A percentile compares a stretch with the other conserved stretches of the same genome.
phyloP scores from a whole-genome alignment of 2,113 vertebrate species.

The Aythya baeri region DNA sequence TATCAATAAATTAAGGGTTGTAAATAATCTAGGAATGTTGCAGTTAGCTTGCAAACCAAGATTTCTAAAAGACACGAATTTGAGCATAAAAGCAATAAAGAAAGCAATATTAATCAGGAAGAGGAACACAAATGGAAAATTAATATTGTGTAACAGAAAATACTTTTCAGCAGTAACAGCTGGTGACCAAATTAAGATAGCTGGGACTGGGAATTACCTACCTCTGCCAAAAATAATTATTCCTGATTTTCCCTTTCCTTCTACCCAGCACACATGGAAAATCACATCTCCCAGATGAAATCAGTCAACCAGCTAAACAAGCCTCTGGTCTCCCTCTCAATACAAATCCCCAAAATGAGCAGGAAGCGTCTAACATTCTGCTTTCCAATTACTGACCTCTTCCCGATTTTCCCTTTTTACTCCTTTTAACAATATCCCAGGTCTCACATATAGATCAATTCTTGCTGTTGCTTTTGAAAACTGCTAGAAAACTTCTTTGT shows the following conservation, averaged over 20 bases:
- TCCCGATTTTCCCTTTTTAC: slow-evolving; percentile 39
- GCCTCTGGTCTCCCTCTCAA: slow-evolving; percentile 9
- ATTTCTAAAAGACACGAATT: neutral
- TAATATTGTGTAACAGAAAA: slow-evolving; percentile 46
- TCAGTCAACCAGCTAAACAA: slow-evolving; percentile 62
- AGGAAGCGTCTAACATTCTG: slow-evolving; percentile 39
- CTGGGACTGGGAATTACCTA: slow-evolving; percentile 56
- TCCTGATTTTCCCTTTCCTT: slow-evolving; percentile 49
- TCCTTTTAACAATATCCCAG: slow-evolving; percentile 42
- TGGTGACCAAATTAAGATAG: slow-evolving; percentile 60
- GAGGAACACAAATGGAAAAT: neutral
- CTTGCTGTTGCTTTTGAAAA: slow-evolving; percentile 38
- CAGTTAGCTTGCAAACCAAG: neutral
- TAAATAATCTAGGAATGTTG: neutral
- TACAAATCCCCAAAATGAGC: slow-evolving; percentile 38
- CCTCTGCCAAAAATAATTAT: slow-evolving; percentile 67
- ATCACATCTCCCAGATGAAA: slow-evolving; percentile 55
- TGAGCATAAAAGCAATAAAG: neutral
- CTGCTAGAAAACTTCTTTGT: slow-evolving; percentile 23
- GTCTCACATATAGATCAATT: slow-evolving; percentile 17
- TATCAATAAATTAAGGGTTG: neutral
- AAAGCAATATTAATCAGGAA: slow-evolving; percentile 3
- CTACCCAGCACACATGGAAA: slow-evolving; percentile 24
- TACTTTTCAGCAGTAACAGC: slow-evolving; percentile 48
- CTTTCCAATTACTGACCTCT: slow-evolving; percentile 50